Evolutionary conservation across 2,888 invertebrate species (phyloP).

Genomic region (Strigamia transsilvanica): DNA sequence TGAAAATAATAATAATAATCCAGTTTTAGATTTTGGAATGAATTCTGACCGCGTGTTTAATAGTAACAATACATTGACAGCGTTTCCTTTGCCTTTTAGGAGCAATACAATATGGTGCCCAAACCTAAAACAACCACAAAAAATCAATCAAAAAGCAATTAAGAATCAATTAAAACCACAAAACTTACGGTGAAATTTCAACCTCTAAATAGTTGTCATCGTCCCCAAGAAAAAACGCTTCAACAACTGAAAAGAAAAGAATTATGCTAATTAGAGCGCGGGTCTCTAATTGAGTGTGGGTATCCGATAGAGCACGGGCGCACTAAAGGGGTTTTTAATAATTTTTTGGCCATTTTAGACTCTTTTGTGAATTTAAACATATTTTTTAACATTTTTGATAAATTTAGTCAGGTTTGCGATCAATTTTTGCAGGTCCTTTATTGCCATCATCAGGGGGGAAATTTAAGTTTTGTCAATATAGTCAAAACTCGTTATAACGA

Average conservation of each 20-base stretch:
- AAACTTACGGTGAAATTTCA: conserved; percentile 67
- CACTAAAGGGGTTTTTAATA: no score
- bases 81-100: conserved; percentile 64
- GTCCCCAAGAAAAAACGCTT: conserved; percentile 67
- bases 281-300: no score
- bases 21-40: neutral
- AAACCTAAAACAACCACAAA: conserved; percentile 61
- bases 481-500: no score
- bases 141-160: neutral
- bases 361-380: no score
- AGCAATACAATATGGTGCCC: conserved; percentile 65
- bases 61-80: conserved; percentile 62
- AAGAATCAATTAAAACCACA: neutral
- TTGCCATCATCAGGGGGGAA: no score
- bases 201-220: conserved; percentile 66
- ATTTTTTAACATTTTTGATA: no score
- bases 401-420: no score
- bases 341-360: no score
- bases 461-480: no score
- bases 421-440: no score
- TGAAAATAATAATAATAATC: neutral
- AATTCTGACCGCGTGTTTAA: neutral
- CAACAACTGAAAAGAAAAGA: conserved; percentile 64
- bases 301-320: no score
- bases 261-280: no score